Evolutionary conservation across 1,140 invertebrate species (phyloP), one percentile per base, ranked within the genome.

Genomic region (Leguminivora glycinivorella): DNA sequence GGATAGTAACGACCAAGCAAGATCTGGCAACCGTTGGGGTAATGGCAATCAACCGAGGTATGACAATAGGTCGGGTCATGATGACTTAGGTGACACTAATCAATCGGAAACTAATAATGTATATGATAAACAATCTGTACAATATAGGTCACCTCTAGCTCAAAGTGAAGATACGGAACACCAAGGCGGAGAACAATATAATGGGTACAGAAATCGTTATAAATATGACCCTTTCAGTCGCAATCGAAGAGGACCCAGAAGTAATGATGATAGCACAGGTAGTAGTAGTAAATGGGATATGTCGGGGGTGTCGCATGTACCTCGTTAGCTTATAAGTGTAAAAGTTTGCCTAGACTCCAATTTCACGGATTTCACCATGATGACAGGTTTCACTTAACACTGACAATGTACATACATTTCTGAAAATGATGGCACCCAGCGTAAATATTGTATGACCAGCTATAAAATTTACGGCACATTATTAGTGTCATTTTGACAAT

Each of bases 101-200:
- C n/a, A n/a, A n/a, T 47, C 43, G 43, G 43, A 3, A 47, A 7
- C 43, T 47, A 2, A 10, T 47, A 47, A 47, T 47, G 6, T 7
- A 5, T 60, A 60, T 7, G 56, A 34, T 14, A 63, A 31, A 29
- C 58, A 29, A 29, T 29, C 58, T 17, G n/a, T 63, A 29, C 25
- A 63, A 67, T 74, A 75, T 69, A 69, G 58, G 22, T 81, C 79
- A 0, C 75, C 77, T 17, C 56, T 82, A 14, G 69, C 19, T 24
- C 38, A 72, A 14, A 68, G 71, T 69, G 72, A 80, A 5, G 70
- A 75, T 17, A 29, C 70, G 24, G 63, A 75, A 17, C 70, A 43
- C 17, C 40, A 70, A 17, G 34, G 69, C 22, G 19, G 70, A 31
- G 25, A 29, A 29, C 14, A n/a, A n/a, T 29, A 29, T 34, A 43